Evolutionary conservation across 1,140 invertebrate genomes (phyloP), one percentile per base, ranked within the genome.

Genomic region (Drosophila prosaltans): DNA sequence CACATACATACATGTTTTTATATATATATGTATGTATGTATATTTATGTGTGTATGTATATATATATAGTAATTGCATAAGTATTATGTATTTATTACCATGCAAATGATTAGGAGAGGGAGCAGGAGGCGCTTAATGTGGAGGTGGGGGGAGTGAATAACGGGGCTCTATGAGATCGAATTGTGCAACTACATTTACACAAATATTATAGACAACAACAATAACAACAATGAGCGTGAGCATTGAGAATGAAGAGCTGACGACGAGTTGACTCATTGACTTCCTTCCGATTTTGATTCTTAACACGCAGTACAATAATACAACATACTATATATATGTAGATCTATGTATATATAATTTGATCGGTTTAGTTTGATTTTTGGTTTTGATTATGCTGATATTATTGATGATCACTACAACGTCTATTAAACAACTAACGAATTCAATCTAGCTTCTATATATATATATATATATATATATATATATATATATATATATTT

Each of bases 391-490:
- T 81, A 88, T 83, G 83, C 68, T 86, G 82, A 86, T 86, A 86
- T 88, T 88, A 82, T 79, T 69, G 51, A 79, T 80, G 72, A 75
- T 75, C 74, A 83, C 67, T 57, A 68, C 83, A 89, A 86, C 73
- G 70, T 89, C 80, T 86, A 86, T 83, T 78, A 83, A 86, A 86
- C 83, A 88, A 88, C 83, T 88, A 86, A 88, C 83, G 84, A 80
- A 77, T 80, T 80, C 76, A 66, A 51, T 79, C 83, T 86, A 86
- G 67, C 76, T 76, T 79, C 77, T 82, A 65, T 63, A 68, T 76
- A 58, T 69, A 24, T 66, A 66, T 45, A 58, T 55, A 11, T 40
- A n/a, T n/a, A n/a, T n/a, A n/a, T n/a, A n/a, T n/a, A n/a, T n/a
- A 24, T 66, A 66, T 45, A 58, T 55, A 11, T 16, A 6, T 45